Evolutionary conservation across 2,888 invertebrate species (phyloP).

Genomic region (Phymatocera aterrima): DNA sequence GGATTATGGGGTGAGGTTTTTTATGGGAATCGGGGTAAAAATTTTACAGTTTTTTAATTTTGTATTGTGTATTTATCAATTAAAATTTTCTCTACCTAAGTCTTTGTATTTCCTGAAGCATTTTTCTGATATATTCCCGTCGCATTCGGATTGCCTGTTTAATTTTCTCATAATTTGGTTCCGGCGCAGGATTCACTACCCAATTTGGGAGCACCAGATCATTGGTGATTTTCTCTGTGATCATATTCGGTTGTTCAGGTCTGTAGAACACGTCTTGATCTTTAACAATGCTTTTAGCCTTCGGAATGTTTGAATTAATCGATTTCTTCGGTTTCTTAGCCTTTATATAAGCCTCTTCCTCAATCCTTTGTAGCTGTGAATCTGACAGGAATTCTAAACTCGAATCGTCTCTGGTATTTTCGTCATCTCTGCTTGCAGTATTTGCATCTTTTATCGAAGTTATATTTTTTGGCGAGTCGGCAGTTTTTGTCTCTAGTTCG

Average conservation of each 20-base stretch:
- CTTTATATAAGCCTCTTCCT: neutral
- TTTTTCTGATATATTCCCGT: neutral
- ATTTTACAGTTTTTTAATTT: no score
- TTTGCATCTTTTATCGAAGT: neutral
- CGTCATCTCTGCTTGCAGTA: neutral
- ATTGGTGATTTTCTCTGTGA: neutral
- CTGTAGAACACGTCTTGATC: slow-evolving; percentile 19
- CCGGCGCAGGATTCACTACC: slow-evolving; percentile 15
- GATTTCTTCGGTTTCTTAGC: neutral
- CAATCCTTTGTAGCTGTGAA: slow-evolving; percentile 16
- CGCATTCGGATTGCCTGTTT: neutral
- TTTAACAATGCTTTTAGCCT: neutral
- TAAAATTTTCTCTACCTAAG: slow-evolving; percentile 12
- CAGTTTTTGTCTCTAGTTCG: neutral
- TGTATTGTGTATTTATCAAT: neutral
- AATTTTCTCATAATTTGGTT: slow-evolving; percentile 24
- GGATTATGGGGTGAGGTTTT: neutral
- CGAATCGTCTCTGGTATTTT: neutral
- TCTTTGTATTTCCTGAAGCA: slow-evolving; percentile 34
- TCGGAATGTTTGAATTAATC: neutral
- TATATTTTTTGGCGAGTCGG: neutral
- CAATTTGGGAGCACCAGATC: slow-evolving; percentile 18
- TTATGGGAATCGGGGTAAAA: neutral
- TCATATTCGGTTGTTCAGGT: neutral
- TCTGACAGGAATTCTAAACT: slow-evolving; percentile 1